Evolutionary conservation across 2,888 invertebrate genomes (phyloP).

Genomic region (Stenoptilia bipunctidactyla): DNA sequence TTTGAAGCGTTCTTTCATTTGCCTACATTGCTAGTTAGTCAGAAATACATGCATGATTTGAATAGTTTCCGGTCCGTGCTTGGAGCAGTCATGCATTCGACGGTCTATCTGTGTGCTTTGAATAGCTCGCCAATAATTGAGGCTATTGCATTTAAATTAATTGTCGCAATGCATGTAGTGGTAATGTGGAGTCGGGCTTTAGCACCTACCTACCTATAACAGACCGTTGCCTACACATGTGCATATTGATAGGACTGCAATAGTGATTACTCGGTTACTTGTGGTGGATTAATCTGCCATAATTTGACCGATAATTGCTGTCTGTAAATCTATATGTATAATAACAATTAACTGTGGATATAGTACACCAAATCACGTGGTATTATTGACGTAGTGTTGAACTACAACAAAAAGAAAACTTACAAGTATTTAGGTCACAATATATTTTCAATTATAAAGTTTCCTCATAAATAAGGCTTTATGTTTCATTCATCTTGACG

Average conservation of each 20-base stretch:
- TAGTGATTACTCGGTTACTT: slow-evolving; percentile 52
- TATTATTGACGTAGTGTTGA: too few species aligned
- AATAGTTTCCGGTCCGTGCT: slow-evolving; percentile 2
- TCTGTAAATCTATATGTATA: too few species aligned
- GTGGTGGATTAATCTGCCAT: slow-evolving; percentile 38
- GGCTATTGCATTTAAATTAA: slow-evolving; percentile 64
- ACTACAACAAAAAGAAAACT: too few species aligned
- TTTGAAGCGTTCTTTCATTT: not conserved
- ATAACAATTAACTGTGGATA: too few species aligned
- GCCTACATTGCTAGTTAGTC: slow-evolving; percentile 6
- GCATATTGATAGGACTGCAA: slow-evolving; percentile 47
- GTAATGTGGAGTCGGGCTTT: slow-evolving; percentile 37
- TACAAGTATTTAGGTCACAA: too few species aligned
- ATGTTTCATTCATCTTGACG: too few species aligned
- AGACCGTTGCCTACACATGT: slow-evolving; percentile 22
- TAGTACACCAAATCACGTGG: too few species aligned
- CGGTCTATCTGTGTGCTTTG: slow-evolving; percentile 11
- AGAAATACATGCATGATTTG: slow-evolving; percentile 12
- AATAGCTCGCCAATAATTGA: slow-evolving; percentile 50
- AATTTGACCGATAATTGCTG: not conserved
- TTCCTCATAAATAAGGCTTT: too few species aligned
- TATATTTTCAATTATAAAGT: too few species aligned
- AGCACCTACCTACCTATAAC: slow-evolving; percentile 18
- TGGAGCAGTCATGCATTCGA: not conserved
- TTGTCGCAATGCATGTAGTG: slow-evolving; percentile 46